Evolutionary conservation across 2,797 vertebrate species (phyloP).

Genomic region (Chromobotia macracanthus): DNA sequence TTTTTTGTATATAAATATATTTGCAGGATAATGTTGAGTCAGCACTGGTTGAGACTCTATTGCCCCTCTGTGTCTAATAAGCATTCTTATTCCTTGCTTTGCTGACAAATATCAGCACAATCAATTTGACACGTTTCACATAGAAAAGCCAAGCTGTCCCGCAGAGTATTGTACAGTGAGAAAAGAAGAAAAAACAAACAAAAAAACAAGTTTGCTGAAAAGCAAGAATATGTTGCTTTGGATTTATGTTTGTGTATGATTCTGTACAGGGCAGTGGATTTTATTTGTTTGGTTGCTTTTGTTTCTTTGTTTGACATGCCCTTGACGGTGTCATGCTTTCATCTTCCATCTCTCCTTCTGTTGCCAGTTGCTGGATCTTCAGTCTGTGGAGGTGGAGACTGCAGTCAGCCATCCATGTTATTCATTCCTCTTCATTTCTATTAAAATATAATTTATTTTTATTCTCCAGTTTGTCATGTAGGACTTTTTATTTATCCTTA

Average conservation of each 20-base stretch:
- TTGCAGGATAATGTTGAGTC: constrained; percentile 29
- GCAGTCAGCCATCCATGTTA: constrained; percentile 26
- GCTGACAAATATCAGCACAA: constrained; percentile 36
- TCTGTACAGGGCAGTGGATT: neutral
- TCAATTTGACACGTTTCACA: constrained; percentile 36
- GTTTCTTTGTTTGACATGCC: constrained; percentile 29
- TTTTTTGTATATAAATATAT: neutral
- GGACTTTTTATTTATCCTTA: constrained; percentile 24
- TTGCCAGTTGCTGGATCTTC: constrained; percentile 8
- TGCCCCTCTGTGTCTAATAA: constrained; percentile 32
- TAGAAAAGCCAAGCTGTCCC: constrained; percentile 25
- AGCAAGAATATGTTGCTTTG: constrained; percentile 6
- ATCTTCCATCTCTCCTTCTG: neutral
- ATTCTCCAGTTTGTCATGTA: constrained; percentile 27
- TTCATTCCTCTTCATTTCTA: constrained; percentile 58
- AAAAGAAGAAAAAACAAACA: neutral
- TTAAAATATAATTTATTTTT: constrained; percentile 29
- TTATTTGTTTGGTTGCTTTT: constrained; percentile 11
- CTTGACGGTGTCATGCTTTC: constrained; percentile 12
- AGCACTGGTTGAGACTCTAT: constrained; percentile 3
- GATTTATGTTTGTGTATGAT: constrained; percentile 17
- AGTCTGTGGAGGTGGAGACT: constrained; percentile 6
- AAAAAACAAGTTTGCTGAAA: constrained; percentile 11
- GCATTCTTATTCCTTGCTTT: constrained; percentile 29
- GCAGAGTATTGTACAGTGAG: constrained; percentile 13